Percentiles rank a stretch among this genome's conserved stretches.
Evolutionary conservation across 2,888 invertebrate genomes (phyloP).

Genomic region (Aphidoletes aphidimyza): DNA sequence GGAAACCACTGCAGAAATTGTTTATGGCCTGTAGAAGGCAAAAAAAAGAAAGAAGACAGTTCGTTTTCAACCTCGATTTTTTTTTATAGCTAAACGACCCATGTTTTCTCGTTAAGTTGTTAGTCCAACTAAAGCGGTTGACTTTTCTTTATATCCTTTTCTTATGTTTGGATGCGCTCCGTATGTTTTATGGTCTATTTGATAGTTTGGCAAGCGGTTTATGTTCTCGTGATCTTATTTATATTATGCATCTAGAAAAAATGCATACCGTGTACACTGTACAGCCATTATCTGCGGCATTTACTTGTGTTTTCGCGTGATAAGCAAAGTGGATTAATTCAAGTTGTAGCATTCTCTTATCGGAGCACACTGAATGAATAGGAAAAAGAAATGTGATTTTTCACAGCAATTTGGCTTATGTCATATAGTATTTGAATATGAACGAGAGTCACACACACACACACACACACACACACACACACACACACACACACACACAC

Average conservation of each 20-base stretch:
- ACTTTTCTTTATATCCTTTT: neutral
- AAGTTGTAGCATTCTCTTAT: neutral
- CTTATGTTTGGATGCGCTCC: neutral
- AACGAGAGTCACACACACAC: neutral
- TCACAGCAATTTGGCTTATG: neutral
- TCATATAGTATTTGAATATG: too few relatives aligned
- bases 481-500: neutral
- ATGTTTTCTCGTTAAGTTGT: neutral
- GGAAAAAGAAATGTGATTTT: constrained; percentile 17
- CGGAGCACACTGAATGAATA: neutral
- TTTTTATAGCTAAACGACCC: constrained; percentile 1
- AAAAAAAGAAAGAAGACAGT: neutral
- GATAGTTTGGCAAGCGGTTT: neutral
- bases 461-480: neutral
- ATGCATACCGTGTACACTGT: too few relatives aligned
- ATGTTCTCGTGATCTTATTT: neutral
- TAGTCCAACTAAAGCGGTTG: neutral
- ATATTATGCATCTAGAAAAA: too few relatives aligned
- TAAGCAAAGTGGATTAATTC: neutral
- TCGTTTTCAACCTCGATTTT: too few relatives aligned
- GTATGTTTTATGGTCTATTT: constrained; percentile 6
- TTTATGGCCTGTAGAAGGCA: neutral
- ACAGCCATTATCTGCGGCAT: neutral
- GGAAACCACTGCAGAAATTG: constrained; percentile 1
- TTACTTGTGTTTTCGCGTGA: too few relatives aligned